Evolutionary conservation across 2,113 vertebrate species (phyloP), one percentile per base, ranked within the genome.

Genomic region (Irena cyanogastra): DNA sequence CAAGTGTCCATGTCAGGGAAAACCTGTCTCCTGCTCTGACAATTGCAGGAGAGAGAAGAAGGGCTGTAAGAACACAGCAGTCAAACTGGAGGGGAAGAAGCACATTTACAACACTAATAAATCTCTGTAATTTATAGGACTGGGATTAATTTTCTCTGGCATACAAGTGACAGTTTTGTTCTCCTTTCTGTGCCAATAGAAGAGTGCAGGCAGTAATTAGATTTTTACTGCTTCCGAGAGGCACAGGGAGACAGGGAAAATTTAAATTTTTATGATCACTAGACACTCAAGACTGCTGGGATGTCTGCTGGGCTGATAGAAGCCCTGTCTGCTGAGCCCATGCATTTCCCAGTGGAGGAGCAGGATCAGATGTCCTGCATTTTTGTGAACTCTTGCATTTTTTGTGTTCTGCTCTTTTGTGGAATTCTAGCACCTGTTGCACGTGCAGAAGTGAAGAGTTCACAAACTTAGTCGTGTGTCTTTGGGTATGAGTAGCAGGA

Each of bases 91-190:
- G 56, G 65, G 61, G 84, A 70, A 88, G 75, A 70, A 90, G 54
- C 37, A 50, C 83, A 54, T 93, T 95, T 95, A 88, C 79, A 88
- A 50, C 78, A 63, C 74, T 90, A 94, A 95, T 90, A 93, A 91
- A 94, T 94, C 79, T 85, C 52, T 88, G 91, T 95, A 93, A 85
- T 91, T 93, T 95, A 80, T 88, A 83, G 90, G 52, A 59, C 87
- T 94, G 92, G 93, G 92, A 95, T 93, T 95, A 87, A 93, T 93
- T 94, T 94, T 79, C 82, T 88, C 82, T 77, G 75, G 68, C 20
- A 19, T 80, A 74, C 90, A 83, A 94, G 85, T 91, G 89, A 59
- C 78, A 85, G 75, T 83, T 97, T 89, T 91, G 75, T 94, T 93
- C 93, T 79, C 61, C 74, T 87, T 91, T 94, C 85, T 0, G 0